phyloP scores from a whole-genome alignment of 2,888 invertebrate species.

The Pheosia gnoma region DNA sequence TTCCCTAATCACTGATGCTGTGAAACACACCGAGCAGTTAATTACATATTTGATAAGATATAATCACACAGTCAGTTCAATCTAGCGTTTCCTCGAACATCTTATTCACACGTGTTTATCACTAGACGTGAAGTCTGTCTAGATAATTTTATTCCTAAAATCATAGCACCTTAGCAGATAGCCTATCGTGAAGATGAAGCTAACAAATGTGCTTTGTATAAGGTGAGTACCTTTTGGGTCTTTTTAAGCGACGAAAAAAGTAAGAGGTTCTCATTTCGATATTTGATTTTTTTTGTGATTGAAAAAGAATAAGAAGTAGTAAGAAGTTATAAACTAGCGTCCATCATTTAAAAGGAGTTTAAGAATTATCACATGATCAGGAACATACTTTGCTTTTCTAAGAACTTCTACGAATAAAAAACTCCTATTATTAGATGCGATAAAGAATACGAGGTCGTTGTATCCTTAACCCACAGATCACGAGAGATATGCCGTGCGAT shows the following conservation, averaged over 20 bases:
- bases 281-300: too few species aligned
- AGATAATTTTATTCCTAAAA: neutral
- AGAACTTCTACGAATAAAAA: too few species aligned
- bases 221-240: conserved; percentile 23
- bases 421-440: too few species aligned
- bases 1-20: conserved; percentile 6
- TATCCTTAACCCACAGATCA: too few species aligned
- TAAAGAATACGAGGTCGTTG: conserved; percentile 18
- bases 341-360: too few species aligned
- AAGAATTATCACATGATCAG: too few species aligned
- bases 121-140: conserved; percentile 11
- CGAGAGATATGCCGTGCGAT: too few species aligned
- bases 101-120: conserved; percentile 29
- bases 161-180: neutral
- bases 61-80: conserved; percentile 22
- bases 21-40: conserved; percentile 22
- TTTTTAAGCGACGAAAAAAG: too few species aligned
- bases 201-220: conserved; percentile 29
- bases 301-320: too few species aligned
- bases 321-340: too few species aligned
- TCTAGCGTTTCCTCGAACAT: conserved; percentile 18
- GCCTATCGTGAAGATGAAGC: conserved; percentile 23
- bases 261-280: too few species aligned
- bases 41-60: conserved; percentile 57
- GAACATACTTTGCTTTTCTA: too few species aligned